phyloP scores from a whole-genome alignment of 2,888 invertebrate genomes.

The Pterobdella sp. region DNA sequence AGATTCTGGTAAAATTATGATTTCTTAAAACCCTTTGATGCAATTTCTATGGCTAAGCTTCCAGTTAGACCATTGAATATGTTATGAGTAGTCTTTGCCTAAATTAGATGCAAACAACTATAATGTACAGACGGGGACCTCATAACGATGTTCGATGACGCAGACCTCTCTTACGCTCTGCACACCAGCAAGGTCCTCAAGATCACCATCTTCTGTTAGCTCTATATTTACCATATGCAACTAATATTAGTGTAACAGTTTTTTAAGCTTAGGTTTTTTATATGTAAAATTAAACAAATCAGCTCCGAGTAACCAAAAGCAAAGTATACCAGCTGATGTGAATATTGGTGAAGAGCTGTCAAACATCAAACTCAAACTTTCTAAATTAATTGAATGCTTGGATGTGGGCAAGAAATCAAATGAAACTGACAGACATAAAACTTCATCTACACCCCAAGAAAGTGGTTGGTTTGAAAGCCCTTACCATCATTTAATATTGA shows the following conservation, averaged over 20 bases:
- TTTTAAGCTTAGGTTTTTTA: background rate
- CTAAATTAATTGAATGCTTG: conserved; percentile 57
- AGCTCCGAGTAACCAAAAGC: conserved; percentile 44
- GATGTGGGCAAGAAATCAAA: conserved; percentile 45
- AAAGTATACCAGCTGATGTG: conserved; percentile 51
- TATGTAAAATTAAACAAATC: conserved; percentile 48
- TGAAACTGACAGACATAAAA: background rate
- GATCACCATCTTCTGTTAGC: conserved; percentile 58
- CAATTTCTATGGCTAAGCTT: no score
- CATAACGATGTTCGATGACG: conserved; percentile 64
- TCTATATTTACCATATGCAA: background rate
- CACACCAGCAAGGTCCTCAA: conserved; percentile 62
- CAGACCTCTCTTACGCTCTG: conserved; percentile 64
- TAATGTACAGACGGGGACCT: conserved; percentile 61
- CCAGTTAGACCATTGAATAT: no score
- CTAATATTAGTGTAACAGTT: background rate
- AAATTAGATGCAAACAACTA: no score
- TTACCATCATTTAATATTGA: no score
- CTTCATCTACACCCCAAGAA: no score
- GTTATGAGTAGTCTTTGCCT: no score
- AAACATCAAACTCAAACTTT: conserved; percentile 59
- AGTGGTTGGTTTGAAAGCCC: no score
- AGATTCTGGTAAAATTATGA: conserved; percentile 63
- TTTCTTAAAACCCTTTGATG: no score
- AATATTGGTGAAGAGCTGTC: conserved; percentile 55